A percentile compares a stretch with the other conserved stretches of the same genome.
phyloP scores from a whole-genome alignment of 2,888 invertebrate species.

The Heliconius charithonia region DNA sequence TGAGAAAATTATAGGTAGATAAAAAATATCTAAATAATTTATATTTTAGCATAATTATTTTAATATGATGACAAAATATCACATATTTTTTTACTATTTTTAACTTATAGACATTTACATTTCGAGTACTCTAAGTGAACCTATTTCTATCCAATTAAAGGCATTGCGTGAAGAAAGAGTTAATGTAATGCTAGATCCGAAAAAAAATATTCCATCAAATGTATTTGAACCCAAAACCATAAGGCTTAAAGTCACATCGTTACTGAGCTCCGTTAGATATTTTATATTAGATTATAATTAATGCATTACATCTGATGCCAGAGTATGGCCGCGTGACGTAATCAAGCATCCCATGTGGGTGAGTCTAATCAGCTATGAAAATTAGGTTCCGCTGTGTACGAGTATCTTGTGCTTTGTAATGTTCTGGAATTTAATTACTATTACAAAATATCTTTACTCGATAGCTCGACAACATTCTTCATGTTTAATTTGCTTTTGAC shows the following conservation, averaged over 20 bases:
- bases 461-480: slow-evolving; percentile 67
- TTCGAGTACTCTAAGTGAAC: too few species aligned
- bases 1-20: background rate
- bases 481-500: slow-evolving; percentile 64
- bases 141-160: too few species aligned
- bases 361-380: slow-evolving; percentile 83
- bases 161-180: background rate
- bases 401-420: slow-evolving; percentile 76
- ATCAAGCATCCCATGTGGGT: slow-evolving; percentile 76
- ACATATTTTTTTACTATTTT: too few species aligned
- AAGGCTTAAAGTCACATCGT: background rate
- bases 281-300: slow-evolving; percentile 25
- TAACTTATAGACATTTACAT: too few species aligned
- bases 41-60: background rate
- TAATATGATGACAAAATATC: background rate
- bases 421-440: slow-evolving; percentile 82
- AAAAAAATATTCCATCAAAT: background rate
- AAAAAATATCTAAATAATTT: background rate
- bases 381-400: slow-evolving; percentile 77
- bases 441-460: slow-evolving; percentile 74
- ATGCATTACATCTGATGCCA: slow-evolving; percentile 46
- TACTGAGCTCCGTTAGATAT: background rate
- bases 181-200: background rate
- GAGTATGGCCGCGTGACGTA: slow-evolving; percentile 63
- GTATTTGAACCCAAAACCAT: background rate